A percentile compares a stretch with the other conserved stretches of the same genome.
These are phyloP conservation scores for Dione vanillae DNA, from an alignment of 2,888 invertebrate species.

Conservation along the genomic window DNA sequence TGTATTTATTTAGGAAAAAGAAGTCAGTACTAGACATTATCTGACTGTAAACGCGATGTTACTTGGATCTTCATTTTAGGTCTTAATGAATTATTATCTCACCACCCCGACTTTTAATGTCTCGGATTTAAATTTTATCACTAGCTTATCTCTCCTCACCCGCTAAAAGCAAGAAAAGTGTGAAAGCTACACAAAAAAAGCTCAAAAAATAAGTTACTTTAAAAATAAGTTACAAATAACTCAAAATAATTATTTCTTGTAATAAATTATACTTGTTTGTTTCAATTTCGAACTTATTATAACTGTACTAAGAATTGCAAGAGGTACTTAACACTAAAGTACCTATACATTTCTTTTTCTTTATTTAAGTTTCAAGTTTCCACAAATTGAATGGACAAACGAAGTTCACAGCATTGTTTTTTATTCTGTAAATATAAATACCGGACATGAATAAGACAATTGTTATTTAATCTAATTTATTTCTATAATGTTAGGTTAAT, in stretches of 20 bases:
- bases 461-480: conserved; percentile 17
- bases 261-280: too few species aligned
- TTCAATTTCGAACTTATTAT: too few species aligned
- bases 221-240: too few species aligned
- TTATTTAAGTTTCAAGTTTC: neutral
- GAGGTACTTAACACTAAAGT: neutral
- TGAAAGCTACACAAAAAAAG: too few species aligned
- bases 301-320: neutral
- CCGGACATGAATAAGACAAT: conserved; percentile 3
- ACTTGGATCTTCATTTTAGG: too few species aligned
- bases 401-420: conserved; percentile 25
- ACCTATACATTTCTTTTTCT: neutral
- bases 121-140: too few species aligned
- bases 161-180: too few species aligned
- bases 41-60: too few species aligned
- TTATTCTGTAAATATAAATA: conserved; percentile 7
- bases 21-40: neutral
- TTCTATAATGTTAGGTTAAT: conserved; percentile 16
- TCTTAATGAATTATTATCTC: neutral
- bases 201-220: too few species aligned
- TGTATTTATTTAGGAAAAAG: neutral
- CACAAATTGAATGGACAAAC: conserved; percentile 2
- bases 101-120: too few species aligned
- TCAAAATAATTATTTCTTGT: too few species aligned
- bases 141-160: too few species aligned